phyloP scores from a whole-genome alignment of 2,797 vertebrate species.

The Cynodonichthys magdalenae region DNA sequence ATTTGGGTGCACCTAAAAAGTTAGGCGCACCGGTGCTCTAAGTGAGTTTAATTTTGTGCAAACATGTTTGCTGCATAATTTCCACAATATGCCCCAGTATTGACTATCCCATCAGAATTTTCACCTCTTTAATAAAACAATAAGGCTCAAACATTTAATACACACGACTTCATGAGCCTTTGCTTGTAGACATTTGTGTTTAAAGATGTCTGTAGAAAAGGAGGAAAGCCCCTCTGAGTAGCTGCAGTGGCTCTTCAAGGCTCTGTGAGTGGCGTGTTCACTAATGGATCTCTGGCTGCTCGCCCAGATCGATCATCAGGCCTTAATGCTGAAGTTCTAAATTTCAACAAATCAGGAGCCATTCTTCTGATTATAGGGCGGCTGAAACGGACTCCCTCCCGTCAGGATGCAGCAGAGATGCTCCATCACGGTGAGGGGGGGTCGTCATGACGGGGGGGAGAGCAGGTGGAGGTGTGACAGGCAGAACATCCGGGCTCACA shows the following conservation, averaged over 20 bases:
- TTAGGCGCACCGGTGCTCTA: no score
- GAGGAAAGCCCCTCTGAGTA: conserved; percentile 34
- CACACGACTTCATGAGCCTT: neutral
- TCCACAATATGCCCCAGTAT: neutral
- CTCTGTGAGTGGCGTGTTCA: conserved; percentile 41
- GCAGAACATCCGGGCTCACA: neutral
- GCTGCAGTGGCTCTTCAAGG: conserved; percentile 12
- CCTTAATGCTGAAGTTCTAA: conserved; percentile 30
- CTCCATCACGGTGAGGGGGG: conserved; percentile 29
- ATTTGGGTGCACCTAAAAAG: no score
- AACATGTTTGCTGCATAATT: neutral
- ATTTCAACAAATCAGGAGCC: conserved; percentile 48
- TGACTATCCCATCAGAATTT: neutral
- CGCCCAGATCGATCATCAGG: conserved; percentile 50
- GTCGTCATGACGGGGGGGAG: neutral
- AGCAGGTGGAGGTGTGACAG: conserved; percentile 24
- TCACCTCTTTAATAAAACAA: conserved; percentile 13
- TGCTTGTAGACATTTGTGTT: conserved; percentile 1
- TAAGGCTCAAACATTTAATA: no score
- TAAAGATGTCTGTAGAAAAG: conserved; percentile 4
- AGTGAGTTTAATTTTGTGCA: no score
- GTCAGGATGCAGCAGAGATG: neutral
- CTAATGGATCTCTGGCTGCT: conserved; percentile 65
- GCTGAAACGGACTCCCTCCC: conserved; percentile 35
- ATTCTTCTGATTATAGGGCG: conserved; percentile 23